These are phyloP conservation scores for Volucella zonaria DNA, from an alignment of 2,888 invertebrate genomes.

Conservation along the genomic window DNA sequence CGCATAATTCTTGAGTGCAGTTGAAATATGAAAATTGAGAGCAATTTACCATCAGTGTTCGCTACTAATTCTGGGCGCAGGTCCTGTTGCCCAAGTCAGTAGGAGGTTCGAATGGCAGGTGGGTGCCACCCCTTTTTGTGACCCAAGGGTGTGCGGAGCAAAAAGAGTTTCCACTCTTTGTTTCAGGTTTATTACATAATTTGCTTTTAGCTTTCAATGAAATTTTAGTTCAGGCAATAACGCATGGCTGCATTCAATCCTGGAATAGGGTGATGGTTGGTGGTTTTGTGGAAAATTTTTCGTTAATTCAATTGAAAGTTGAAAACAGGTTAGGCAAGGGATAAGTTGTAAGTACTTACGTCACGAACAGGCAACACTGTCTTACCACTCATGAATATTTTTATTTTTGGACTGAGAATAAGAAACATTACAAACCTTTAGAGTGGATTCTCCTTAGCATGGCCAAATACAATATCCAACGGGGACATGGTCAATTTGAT, in stretches of 20 bases:
- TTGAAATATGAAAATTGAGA: constrained; percentile 69
- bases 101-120: constrained; percentile 15
- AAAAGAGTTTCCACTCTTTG: constrained; percentile 63
- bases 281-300: constrained; percentile 26
- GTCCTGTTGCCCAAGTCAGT: constrained; percentile 1
- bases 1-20: constrained; percentile 70
- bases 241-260: constrained; percentile 42
- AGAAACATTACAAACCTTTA: too few relatives aligned
- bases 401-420: too few relatives aligned
- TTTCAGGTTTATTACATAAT: constrained; percentile 58
- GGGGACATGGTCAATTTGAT: too few relatives aligned
- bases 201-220: constrained; percentile 57
- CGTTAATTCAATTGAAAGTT: constrained; percentile 36
- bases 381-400: too few relatives aligned
- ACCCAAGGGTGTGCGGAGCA: constrained; percentile 20
- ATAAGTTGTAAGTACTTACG: constrained; percentile 1
- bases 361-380: too few relatives aligned
- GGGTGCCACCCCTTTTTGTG: constrained; percentile 10
- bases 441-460: too few relatives aligned
- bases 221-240: constrained; percentile 58
- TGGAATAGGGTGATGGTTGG: neutral
- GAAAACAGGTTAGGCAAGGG: constrained; percentile 5
- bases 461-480: too few relatives aligned
- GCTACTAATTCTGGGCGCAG: constrained; percentile 26
- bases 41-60: constrained; percentile 57